Percentiles rank a stretch among this genome's conserved stretches.
phyloP scores from a whole-genome alignment of 2,888 invertebrate species.

The Tetragonula carbonaria region DNA sequence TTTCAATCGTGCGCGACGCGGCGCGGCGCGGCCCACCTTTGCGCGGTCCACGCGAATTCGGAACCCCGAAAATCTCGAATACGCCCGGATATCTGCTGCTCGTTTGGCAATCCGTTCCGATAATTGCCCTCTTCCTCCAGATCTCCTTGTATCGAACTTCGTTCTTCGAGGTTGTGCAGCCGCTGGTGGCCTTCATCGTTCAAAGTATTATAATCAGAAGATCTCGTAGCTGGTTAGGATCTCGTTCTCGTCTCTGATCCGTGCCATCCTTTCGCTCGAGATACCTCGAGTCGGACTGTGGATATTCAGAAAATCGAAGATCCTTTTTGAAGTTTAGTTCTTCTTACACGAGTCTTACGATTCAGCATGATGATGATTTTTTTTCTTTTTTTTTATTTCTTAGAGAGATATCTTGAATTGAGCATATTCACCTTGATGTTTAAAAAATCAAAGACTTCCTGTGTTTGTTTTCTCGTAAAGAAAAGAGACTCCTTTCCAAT shows the following conservation, averaged over 20 bases:
- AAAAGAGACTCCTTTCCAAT: background rate
- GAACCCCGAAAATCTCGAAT: background rate
- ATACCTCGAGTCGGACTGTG: background rate
- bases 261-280: background rate
- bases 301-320: background rate
- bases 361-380: too few relatives aligned
- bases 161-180: background rate
- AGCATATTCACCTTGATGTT: too few relatives aligned
- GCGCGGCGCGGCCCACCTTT: conserved; percentile 13
- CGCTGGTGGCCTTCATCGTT: conserved; percentile 15
- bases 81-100: background rate
- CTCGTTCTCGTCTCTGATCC: background rate
- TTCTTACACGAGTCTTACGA: too few relatives aligned
- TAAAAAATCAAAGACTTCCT: too few relatives aligned
- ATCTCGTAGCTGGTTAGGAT: background rate
- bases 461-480: background rate
- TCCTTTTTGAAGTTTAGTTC: too few relatives aligned
- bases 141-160: background rate
- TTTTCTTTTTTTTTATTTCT: too few relatives aligned
- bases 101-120: conserved; percentile 9
- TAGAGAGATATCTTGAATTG: too few relatives aligned
- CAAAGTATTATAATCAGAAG: conserved; percentile 6
- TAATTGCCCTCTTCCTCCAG: conserved; percentile 10
- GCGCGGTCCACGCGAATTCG: conserved; percentile 9
- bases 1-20: conserved; percentile 35